Conservation (phyloP, 2,113 vertebrate species). For the Narcine bancroftii region DNA sequence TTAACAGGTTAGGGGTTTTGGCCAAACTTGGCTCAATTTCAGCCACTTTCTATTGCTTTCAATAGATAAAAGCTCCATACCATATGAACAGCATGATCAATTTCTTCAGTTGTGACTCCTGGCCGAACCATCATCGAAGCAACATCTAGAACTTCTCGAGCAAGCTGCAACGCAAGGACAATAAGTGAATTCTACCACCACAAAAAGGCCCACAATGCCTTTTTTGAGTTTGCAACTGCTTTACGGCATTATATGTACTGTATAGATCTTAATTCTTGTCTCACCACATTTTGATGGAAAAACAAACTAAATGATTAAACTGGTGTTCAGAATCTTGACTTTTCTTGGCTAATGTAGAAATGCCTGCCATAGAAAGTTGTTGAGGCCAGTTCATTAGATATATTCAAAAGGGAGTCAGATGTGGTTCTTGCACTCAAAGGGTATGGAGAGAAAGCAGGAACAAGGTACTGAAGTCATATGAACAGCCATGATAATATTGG, state of each 20-base stretch:
- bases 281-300: not conserved
- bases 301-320: not conserved
- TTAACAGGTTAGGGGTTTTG: not conserved
- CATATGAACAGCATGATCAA: constrained; percentile 93
- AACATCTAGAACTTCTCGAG: constrained; percentile 88
- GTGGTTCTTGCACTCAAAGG: too few relatives aligned
- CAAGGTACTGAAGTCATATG: too few relatives aligned
- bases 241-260: not conserved
- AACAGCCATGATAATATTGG: too few relatives aligned
- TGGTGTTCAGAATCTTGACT: too few relatives aligned
- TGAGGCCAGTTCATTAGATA: too few relatives aligned
- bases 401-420: too few relatives aligned
- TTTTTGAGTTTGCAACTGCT: not conserved
- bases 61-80: constrained; percentile 54
- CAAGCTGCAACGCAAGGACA: constrained; percentile 65
- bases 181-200: not conserved
- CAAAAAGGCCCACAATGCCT: not conserved
- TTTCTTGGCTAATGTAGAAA: too few relatives aligned
- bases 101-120: constrained; percentile 91
- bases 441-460: too few relatives aligned
- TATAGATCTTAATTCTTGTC: not conserved
- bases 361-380: too few relatives aligned
- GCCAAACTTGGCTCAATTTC: not conserved
- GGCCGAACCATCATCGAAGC: constrained; percentile 88
- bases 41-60: not conserved